These are phyloP conservation scores for Ernsta delagoae DNA, from an alignment of 2,888 invertebrate genomes.

Conservation along the genomic window DNA sequence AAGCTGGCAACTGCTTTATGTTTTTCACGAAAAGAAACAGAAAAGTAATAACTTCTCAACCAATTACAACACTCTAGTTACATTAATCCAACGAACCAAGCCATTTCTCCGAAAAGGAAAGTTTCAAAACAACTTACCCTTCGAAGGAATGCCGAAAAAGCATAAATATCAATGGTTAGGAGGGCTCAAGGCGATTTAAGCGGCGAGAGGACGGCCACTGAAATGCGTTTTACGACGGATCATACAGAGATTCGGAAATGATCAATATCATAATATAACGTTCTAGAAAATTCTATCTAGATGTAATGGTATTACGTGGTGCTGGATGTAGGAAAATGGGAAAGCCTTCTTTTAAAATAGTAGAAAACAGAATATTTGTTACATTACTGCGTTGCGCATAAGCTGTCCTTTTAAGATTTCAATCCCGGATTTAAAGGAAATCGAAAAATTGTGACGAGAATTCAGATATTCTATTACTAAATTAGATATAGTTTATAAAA, in stretches of 20 bases:
- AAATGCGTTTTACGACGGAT: conserved; percentile 70
- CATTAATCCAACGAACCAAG: conserved; percentile 69
- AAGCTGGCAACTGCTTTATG: conserved; percentile 71
- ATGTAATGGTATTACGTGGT: conserved; percentile 8
- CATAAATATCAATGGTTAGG: conserved; percentile 77
- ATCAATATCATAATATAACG: conserved; percentile 61
- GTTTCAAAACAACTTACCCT: conserved; percentile 73
- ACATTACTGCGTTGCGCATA: too few relatives aligned
- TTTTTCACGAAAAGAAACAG: conserved; percentile 69
- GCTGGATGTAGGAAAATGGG: not conserved
- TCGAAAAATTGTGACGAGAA: too few relatives aligned
- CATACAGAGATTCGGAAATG: conserved; percentile 64
- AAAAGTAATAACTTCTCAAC: conserved; percentile 73
- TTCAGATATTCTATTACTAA: too few relatives aligned
- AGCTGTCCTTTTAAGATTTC: too few relatives aligned
- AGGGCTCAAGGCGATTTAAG: conserved; percentile 62
- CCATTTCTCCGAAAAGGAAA: conserved; percentile 67
- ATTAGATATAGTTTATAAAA: too few relatives aligned
- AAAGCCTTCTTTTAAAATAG: not conserved
- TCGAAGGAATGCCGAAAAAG: conserved; percentile 64
- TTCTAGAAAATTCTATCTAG: conserved; percentile 16
- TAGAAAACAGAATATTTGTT: not conserved
- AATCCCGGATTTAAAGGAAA: too few relatives aligned
- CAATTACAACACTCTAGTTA: conserved; percentile 78
- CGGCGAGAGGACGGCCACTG: conserved; percentile 58